Conservation (phyloP, 2,888 invertebrate species). For the Tipula unca region DNA sequence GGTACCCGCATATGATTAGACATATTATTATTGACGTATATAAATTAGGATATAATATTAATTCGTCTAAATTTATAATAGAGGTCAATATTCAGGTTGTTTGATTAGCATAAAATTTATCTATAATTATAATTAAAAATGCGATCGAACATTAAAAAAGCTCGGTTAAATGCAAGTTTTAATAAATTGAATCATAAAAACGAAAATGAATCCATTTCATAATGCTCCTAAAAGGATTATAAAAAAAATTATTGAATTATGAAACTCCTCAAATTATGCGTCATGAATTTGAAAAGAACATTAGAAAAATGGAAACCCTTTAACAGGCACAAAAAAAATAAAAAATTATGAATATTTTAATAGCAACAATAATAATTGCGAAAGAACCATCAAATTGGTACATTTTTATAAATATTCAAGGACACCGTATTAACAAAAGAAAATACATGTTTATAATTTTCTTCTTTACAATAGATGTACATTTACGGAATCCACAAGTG, state of each 20-base stretch:
- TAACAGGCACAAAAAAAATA: too few relatives aligned
- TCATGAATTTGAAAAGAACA: not conserved
- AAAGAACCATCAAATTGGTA: not conserved
- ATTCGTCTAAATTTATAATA: not conserved
- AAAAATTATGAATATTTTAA: too few relatives aligned
- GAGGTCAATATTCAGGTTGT: not conserved
- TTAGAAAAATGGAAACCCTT: not conserved
- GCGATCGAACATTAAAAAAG: too few relatives aligned
- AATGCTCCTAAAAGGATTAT: too few relatives aligned
- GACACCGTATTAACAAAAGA: not conserved
- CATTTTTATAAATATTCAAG: not conserved
- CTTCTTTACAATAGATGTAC: not conserved
- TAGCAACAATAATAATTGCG: too few relatives aligned
- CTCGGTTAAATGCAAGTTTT: too few relatives aligned
- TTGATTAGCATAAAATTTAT: too few relatives aligned
- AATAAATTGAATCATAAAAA: too few relatives aligned
- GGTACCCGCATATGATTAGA: not conserved
- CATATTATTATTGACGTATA: not conserved
- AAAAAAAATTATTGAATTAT: too few relatives aligned
- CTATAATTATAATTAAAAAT: too few relatives aligned
- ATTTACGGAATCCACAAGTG: not conserved
- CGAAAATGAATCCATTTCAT: too few relatives aligned
- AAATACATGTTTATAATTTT: not conserved
- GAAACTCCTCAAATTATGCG: not conserved
- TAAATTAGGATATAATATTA: not conserved